Evolutionary conservation across 2,113 vertebrate genomes (phyloP), one percentile per base, ranked within the genome.

Genomic region (Aptenodytes forsteri): DNA sequence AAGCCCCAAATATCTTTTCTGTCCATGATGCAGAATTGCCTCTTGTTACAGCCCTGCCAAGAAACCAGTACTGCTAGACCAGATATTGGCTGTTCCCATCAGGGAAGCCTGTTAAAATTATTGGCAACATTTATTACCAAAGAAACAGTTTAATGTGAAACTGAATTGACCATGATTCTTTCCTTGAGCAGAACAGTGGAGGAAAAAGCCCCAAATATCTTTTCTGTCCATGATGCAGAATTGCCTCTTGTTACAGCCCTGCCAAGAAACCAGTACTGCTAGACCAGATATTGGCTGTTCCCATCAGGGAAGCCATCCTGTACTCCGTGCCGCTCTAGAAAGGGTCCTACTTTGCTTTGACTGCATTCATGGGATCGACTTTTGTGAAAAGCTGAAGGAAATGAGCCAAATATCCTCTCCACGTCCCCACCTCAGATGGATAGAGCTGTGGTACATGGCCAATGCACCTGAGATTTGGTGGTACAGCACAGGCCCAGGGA

Each of bases 91-190:
- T 36, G 36, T 36, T 36, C 36, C 36, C 36, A 36, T 36, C 13
- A 46, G 12, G 22, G 52, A 83, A 87, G 32, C 27, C n/a, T 83
- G 21, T 50, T 84, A 80, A 72, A 46, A 61, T 52, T 55, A n/a
- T 42, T 42, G 6, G 42, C 42, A 42, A 42, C 14, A 42, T 42
- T 42, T 42, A 42, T 42, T 42, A 42, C 42, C 42, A 42, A 42
- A 42, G 42, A 42, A 42, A 42, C 42, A 42, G 42, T 42, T 42
- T 42, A 42, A 42, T 42, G 42, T 14, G 14, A 42, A 42, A 20
- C 27, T 21, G 30, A 58, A 40, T 27, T 44, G 42, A 42, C 8
- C 16, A 8, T 0, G 0, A 49, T 42, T 59, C 26, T 58, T 77
- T 54, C 44, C 32, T 94, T 54, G 27, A 49, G n/a, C 25, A 34